Evolutionary conservation across 2,113 vertebrate species (phyloP).

Genomic region (Plecturocebus donacophilus): DNA sequence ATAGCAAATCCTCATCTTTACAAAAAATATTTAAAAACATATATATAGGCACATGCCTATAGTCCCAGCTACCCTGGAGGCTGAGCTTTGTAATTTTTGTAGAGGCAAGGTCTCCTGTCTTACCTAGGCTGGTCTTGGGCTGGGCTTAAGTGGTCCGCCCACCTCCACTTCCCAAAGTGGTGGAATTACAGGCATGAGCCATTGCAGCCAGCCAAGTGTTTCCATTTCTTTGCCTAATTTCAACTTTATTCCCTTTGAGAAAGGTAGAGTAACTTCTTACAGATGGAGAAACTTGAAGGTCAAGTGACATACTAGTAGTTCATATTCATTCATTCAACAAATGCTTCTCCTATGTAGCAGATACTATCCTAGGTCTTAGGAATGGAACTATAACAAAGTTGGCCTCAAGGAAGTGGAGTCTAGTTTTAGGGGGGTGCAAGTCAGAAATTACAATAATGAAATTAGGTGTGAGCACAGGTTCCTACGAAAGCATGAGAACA

Average conservation of each 20-base stretch:
- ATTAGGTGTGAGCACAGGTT: neutral
- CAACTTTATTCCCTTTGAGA: conserved; percentile 8
- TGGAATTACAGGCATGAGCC: too few relatives aligned
- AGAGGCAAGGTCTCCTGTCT: too few relatives aligned
- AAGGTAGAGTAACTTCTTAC: neutral
- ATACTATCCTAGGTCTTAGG: neutral
- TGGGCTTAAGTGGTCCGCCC: too few relatives aligned
- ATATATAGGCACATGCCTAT: too few relatives aligned
- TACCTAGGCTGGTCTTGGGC: too few relatives aligned
- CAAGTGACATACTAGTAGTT: neutral
- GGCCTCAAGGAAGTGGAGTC: neutral
- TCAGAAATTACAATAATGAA: neutral
- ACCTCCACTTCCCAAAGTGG: too few relatives aligned
- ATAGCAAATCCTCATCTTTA: too few relatives aligned
- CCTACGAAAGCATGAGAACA: neutral
- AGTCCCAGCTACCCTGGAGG: too few relatives aligned
- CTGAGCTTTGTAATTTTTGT: too few relatives aligned
- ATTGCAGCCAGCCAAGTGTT: neutral
- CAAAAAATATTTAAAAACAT: too few relatives aligned
- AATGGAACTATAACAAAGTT: neutral
- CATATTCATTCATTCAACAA: neutral
- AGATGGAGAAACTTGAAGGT: neutral
- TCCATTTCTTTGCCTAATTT: neutral
- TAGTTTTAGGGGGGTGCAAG: neutral
- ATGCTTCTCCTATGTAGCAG: neutral